These are phyloP conservation scores for Macrosoma leucophasiata DNA, from an alignment of 2,888 invertebrate genomes.

Conservation along the genomic window DNA sequence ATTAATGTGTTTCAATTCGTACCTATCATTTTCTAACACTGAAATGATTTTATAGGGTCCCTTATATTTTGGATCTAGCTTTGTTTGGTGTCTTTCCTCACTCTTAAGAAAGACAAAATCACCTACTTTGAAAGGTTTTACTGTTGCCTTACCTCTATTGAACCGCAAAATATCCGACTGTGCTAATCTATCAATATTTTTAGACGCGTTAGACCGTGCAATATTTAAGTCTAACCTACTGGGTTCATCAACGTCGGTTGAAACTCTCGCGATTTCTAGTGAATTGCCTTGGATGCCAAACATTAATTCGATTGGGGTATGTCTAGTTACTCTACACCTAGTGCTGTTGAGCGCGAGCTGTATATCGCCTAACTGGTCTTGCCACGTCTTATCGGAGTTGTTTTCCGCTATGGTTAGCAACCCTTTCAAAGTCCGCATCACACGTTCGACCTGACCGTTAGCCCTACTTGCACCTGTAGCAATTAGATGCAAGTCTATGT, in stretches of 20 bases:
- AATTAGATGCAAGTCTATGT: conserved; percentile 23
- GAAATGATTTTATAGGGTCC: conserved; percentile 16
- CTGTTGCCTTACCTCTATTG: conserved; percentile 14
- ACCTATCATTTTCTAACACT: conserved; percentile 20
- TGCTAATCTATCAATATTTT: too few relatives aligned
- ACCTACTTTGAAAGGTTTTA: conserved; percentile 16
- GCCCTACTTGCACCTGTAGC: conserved; percentile 24
- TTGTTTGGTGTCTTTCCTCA: conserved; percentile 23
- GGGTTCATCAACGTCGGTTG: too few relatives aligned
- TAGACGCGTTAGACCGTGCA: too few relatives aligned
- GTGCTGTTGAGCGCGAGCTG: conserved; percentile 24
- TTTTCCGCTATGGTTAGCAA: conserved; percentile 15
- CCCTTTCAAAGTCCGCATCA: conserved; percentile 17
- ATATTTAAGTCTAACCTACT: too few relatives aligned
- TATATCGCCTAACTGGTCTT: conserved; percentile 2
- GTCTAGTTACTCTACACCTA: conserved; percentile 17
- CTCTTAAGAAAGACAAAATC: conserved; percentile 24
- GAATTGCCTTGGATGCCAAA: conserved; percentile 20
- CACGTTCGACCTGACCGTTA: conserved; percentile 21
- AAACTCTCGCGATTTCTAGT: conserved; percentile 11
- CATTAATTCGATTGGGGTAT: conserved; percentile 20
- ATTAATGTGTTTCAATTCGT: conserved; percentile 15
- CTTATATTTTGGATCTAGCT: conserved; percentile 23
- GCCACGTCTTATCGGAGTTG: conserved; percentile 2
- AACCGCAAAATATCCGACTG: too few relatives aligned